Base-by-base conservation (phyloP, 2,113 vertebrate species). In the Coryphaenoides rupestris region DNA sequence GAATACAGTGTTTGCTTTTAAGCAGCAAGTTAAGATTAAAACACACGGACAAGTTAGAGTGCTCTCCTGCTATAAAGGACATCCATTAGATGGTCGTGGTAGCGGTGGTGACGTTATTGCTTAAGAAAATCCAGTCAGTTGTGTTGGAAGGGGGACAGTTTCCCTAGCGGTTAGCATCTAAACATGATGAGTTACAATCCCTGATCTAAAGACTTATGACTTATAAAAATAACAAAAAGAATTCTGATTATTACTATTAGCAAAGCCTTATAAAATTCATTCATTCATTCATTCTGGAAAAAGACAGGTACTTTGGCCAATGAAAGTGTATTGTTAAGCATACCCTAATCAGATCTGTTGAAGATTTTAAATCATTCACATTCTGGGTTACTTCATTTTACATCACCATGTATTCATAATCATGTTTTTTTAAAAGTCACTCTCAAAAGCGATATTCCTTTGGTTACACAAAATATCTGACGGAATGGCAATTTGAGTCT, bases 1-100 rank as follows among this genome's bases (percentile, higher is more conserved):
- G 46, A 64, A 6, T 52, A 62, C 60, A 63, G 59, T 3, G 50
- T 63, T 73, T 79, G 26, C 19, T 72, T 69, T 55, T 60, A 69
- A 62, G 73, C 63, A 45, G 53, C n/a, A 19, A 21, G 53, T 60
- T 24, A 40, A 67, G 53, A 12, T 14, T 19, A 22, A n/a, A 65
- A 46, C 21, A 9, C 21, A 57, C 13, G 54, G 14, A 14, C 0
- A 9, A 17, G 4, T 50, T 16, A 28, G 49, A 26, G 46, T 64
- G 26, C 15, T 50, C 5, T 58, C 10, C 33, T 53, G 14, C 26
- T 55, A 40, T 50, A 50, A 50, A 6, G 3, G 2, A 50, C 47
- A n/a, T 40, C 33, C 13, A 40, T 33, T n/a, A n/a, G n/a, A n/a
- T n/a, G n/a, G n/a, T n/a, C n/a, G 7, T 40, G 33, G 33, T 40